Percentiles rank a stretch among this genome's conserved stretches.
Conservation (phyloP, 2,113 vertebrate species). For the Parus major region DNA sequence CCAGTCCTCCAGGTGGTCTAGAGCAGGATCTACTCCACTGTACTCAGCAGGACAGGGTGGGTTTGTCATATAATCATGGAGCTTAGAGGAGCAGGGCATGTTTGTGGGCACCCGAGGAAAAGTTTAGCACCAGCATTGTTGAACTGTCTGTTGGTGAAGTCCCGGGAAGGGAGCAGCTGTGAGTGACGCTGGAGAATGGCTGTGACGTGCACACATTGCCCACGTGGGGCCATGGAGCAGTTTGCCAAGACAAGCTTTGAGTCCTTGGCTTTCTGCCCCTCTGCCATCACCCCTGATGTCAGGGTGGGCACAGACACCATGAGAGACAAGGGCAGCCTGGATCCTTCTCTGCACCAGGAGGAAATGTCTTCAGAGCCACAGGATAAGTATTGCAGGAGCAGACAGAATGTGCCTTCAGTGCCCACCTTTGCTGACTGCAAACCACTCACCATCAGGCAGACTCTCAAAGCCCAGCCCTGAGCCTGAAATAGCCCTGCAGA, state of each 20-base stretch:
- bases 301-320: background rate
- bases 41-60: background rate
- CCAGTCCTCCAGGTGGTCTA: background rate
- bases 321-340: background rate
- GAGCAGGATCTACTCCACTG: background rate
- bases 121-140: background rate
- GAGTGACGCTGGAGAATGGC: accelerated
- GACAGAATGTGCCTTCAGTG: background rate
- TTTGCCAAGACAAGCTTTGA: background rate
- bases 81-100: background rate
- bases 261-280: background rate
- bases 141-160: background rate
- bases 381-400: accelerated
- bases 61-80: background rate
- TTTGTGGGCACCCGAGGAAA: background rate
- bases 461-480: background rate
- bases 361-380: accelerated
- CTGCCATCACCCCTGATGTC: accelerated
- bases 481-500: background rate
- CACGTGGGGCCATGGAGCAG: background rate
- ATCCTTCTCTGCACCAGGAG: background rate
- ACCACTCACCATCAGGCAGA: accelerated
- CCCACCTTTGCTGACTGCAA: background rate
- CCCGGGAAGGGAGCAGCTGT: background rate
- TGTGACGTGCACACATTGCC: accelerated